Evolutionary conservation across 2,888 invertebrate species (phyloP).

Genomic region (Dynastes tityus): DNA sequence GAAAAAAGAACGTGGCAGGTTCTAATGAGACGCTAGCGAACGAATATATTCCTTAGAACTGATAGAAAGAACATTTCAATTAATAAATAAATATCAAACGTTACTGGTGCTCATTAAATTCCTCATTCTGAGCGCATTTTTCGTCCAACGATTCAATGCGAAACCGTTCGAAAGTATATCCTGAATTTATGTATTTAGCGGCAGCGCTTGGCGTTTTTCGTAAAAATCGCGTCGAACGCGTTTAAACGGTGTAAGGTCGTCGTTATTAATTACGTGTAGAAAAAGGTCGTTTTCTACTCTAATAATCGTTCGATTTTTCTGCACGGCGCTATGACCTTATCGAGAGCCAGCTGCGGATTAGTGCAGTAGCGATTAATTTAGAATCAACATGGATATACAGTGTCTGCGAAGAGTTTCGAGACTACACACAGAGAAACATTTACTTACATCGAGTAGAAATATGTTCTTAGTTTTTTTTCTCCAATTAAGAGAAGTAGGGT

Average conservation of each 20-base stretch:
- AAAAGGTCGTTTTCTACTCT: conserved; percentile 57
- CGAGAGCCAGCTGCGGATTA: background rate
- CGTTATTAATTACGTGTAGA: conserved; percentile 55
- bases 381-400: background rate
- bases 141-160: conserved; percentile 27
- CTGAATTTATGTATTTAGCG: conserved; percentile 56
- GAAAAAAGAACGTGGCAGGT: background rate
- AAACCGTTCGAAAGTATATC: conserved; percentile 59
- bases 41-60: conserved; percentile 23
- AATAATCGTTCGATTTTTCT: conserved; percentile 51
- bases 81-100: conserved; percentile 36
- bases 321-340: conserved; percentile 24
- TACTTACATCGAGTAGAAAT: too few species aligned
- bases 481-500: too few species aligned
- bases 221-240: conserved; percentile 50
- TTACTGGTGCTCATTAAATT: conserved; percentile 9
- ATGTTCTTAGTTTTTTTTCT: too few species aligned
- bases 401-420: background rate
- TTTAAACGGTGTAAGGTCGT: conserved; percentile 54
- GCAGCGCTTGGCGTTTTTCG: conserved; percentile 55
- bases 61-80: conserved; percentile 10
- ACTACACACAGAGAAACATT: too few species aligned
- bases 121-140: conserved; percentile 33
- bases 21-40: background rate
- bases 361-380: background rate